phyloP scores from a whole-genome alignment of 2,797 vertebrate species.

The Natrix natrix region DNA sequence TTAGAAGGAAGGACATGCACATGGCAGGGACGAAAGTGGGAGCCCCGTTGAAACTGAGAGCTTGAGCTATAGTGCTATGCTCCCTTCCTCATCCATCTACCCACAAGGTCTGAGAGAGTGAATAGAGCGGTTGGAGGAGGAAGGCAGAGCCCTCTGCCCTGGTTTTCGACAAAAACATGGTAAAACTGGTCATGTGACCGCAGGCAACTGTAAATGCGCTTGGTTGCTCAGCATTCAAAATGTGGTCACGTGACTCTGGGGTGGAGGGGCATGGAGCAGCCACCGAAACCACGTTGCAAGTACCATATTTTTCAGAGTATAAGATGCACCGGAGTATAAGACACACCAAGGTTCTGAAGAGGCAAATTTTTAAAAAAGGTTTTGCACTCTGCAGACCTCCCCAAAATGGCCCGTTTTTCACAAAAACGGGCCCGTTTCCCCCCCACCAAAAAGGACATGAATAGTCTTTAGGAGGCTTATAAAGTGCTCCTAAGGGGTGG shows the following conservation, averaged over 20 bases:
- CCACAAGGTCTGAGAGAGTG: background rate
- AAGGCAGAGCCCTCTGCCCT: rapidly evolving
- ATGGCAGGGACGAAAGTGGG: background rate
- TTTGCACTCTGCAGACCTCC: no score
- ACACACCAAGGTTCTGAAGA: no score
- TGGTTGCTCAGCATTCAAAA: background rate
- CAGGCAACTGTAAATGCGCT: background rate
- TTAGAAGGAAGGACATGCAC: background rate
- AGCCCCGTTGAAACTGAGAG: background rate
- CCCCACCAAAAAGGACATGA: no score
- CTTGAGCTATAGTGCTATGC: background rate
- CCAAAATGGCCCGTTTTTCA: no score
- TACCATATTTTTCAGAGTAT: no score
- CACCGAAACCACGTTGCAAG: background rate
- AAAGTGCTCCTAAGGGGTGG: no score
- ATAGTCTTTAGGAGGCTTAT: no score
- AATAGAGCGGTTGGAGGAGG: no score
- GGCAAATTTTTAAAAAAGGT: no score
- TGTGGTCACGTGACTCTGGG: background rate
- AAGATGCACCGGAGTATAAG: no score
- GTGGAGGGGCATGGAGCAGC: background rate
- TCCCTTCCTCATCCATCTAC: background rate
- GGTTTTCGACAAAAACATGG: background rate
- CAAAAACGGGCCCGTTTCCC: no score
- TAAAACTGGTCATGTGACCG: background rate